phyloP scores from a whole-genome alignment of 2,888 invertebrate genomes.

The Galeruca laticollis region DNA sequence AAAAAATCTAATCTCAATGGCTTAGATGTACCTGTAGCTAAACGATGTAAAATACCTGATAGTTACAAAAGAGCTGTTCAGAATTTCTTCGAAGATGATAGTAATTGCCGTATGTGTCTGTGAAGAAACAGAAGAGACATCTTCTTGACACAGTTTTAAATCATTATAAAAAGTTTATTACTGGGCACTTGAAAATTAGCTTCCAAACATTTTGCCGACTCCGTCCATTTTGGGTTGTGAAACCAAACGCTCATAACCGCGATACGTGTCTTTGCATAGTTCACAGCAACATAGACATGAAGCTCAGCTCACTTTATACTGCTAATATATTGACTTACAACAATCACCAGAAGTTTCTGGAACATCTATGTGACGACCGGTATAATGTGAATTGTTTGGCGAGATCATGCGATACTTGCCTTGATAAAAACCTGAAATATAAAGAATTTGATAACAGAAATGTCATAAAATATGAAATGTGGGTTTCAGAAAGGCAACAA shows the following conservation, averaged over 20 bases:
- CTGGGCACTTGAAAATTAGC: not conserved
- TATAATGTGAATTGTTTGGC: constrained; percentile 7
- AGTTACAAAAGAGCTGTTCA: constrained; percentile 4
- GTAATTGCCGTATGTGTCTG: not conserved
- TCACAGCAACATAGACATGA: constrained; percentile 15
- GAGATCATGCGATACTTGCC: constrained; percentile 10
- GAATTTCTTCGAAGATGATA: constrained; percentile 11
- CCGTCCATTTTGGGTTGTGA: constrained; percentile 17
- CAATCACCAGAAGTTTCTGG: constrained; percentile 1
- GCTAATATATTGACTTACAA: constrained; percentile 9
- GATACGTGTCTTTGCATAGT: constrained; percentile 10
- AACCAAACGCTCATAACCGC: not conserved
- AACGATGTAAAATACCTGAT: constrained; percentile 1
- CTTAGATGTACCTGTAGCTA: constrained; percentile 1
- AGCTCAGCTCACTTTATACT: constrained; percentile 18
- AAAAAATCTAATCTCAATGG: constrained; percentile 7
- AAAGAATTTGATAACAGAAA: constrained; percentile 17
- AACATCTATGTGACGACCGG: not conserved
- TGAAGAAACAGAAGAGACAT: constrained; percentile 5
- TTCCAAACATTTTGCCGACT: constrained; percentile 5
- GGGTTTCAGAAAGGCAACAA: not conserved
- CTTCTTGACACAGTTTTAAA: constrained; percentile 2
- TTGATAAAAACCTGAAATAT: not conserved
- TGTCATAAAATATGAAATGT: not conserved
- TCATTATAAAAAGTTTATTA: not conserved